Evolutionary conservation across 2,888 invertebrate genomes (phyloP).

Genomic region (Harpagoxenus sublaevis): DNA sequence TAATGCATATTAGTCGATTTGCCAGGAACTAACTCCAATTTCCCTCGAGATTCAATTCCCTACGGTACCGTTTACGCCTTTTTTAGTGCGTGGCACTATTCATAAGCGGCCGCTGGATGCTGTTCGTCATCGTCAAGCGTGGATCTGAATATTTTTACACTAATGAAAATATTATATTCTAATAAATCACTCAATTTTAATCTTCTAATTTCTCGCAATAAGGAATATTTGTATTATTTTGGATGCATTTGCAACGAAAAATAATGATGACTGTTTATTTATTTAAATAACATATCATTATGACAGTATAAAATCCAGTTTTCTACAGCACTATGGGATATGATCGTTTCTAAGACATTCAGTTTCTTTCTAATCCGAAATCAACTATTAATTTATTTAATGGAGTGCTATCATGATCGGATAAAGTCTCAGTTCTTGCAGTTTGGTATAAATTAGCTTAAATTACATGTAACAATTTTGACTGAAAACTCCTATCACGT

Average conservation of each 20-base stretch:
- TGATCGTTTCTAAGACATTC: neutral
- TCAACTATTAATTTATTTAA: neutral
- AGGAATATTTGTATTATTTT: neutral
- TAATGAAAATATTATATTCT: neutral
- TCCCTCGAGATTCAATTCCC: slow-evolving; percentile 60
- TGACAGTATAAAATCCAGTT: neutral
- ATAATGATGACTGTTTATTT: neutral
- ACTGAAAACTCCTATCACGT: slow-evolving; percentile 46
- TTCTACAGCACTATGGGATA: neutral
- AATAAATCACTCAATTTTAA: neutral
- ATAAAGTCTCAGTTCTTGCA: neutral
- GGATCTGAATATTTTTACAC: neutral
- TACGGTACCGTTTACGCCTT: slow-evolving; percentile 26
- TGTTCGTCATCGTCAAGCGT: slow-evolving; percentile 4
- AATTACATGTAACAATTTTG: slow-evolving; percentile 32
- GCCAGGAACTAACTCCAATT: slow-evolving; percentile 61
- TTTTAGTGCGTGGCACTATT: slow-evolving; percentile 29
- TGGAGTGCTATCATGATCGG: neutral
- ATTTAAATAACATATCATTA: neutral
- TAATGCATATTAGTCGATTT: slow-evolving; percentile 71
- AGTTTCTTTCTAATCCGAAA: neutral
- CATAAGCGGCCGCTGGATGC: slow-evolving; percentile 23
- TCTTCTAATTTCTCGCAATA: neutral
- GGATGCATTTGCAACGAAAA: neutral
- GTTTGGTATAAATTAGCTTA: slow-evolving; percentile 27